Percentiles rank a stretch among this genome's conserved stretches.
phyloP scores from a whole-genome alignment of 2,888 invertebrate species.

The Yponomeuta plumbellus region DNA sequence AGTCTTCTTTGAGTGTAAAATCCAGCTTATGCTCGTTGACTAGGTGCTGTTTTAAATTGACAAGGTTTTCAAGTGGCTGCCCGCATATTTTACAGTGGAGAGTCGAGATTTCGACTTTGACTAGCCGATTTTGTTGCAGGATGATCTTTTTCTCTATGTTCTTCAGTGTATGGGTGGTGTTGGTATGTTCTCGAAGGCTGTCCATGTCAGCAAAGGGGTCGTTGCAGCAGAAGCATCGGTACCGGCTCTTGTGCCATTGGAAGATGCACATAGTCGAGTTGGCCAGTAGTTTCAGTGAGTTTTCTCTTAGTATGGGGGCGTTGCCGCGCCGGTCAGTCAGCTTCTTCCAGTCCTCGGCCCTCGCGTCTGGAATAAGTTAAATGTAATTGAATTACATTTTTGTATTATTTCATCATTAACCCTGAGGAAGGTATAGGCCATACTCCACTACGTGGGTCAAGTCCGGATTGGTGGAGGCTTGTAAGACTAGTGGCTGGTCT shows the following conservation, averaged over 20 bases:
- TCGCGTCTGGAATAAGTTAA: not conserved
- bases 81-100: slow-evolving; percentile 52
- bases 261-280: slow-evolving; percentile 58
- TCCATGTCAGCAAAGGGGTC: slow-evolving; percentile 48
- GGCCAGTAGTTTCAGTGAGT: slow-evolving; percentile 70
- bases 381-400: too few species aligned
- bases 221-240: slow-evolving; percentile 59
- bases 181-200: slow-evolving; percentile 42
- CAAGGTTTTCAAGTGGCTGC: slow-evolving; percentile 31
- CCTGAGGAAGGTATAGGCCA: too few species aligned
- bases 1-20: slow-evolving; percentile 40
- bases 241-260: slow-evolving; percentile 62
- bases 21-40: slow-evolving; percentile 34
- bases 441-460: too few species aligned
- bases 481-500: too few species aligned
- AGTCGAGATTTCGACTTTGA: slow-evolving; percentile 58
- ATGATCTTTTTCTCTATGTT: slow-evolving; percentile 41
- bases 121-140: slow-evolving; percentile 48
- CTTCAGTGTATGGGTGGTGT: slow-evolving; percentile 46
- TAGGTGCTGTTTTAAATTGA: slow-evolving; percentile 40
- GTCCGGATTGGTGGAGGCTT: too few species aligned
- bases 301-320: slow-evolving; percentile 48
- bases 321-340: slow-evolving; percentile 33
- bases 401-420: too few species aligned
- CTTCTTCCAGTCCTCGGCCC: not conserved